Base-by-base conservation (phyloP, 2,888 invertebrate species). In the Melieria picta region DNA sequence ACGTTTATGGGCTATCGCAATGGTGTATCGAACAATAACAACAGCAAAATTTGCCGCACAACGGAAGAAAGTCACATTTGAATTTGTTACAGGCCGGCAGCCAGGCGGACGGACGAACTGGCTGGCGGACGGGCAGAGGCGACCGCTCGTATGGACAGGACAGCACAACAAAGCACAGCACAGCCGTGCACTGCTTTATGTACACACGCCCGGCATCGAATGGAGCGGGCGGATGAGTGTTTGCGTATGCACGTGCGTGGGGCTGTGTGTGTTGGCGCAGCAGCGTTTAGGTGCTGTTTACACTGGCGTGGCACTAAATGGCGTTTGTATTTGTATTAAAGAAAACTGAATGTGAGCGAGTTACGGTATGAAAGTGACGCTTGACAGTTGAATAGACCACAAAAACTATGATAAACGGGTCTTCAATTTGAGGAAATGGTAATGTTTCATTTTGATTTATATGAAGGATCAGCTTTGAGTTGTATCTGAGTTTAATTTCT, bases 1-100 rank as follows among this genome's bases (percentile, higher is more conserved):
- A 63, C 63, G 56, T 57, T 67, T 69, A 71, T 65, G 69, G 69
- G 56, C 66, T 52, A 68, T 62, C 58, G 72, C 76, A 75, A 76
- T 75, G 76, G 69, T 71, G 79, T 81, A 82, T 81, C 81, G 83
- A 82, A 79, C 82, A 77, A 75, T 74, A 76, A 73, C 72, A 78
- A 61, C 61, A 72, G 60, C 55, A 65, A 69, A 67, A 79, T 80
- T 78, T 79, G 30, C 46, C 66, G 47, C 55, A 30, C 47, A 66
- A 47, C 66, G 13, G 43, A 63, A 62, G 16, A 63, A 81, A 81
- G 81, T 82, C 82, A 80, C 81, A 81, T 81, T 81, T 82, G 81
- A 82, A 81, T 81, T 79, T 79, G 79, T 78, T 76, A 65, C 58
- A 70, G 58, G 56, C 47, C 42, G 48, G n/a, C 30, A 45, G 7